phyloP scores from a whole-genome alignment of 2,113 vertebrate genomes.

The Clarias macrocephalus region DNA sequence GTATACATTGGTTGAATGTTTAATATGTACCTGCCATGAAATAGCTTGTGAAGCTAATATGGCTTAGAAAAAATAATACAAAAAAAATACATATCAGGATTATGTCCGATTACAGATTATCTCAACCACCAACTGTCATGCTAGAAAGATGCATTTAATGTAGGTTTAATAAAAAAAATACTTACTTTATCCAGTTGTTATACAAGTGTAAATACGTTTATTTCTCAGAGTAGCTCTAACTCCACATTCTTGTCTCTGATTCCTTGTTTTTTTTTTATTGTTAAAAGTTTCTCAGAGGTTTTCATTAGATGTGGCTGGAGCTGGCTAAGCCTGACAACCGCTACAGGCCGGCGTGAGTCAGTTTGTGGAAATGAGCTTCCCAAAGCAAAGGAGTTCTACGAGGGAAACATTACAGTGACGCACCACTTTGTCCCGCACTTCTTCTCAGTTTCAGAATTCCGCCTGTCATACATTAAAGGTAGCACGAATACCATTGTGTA shows the following conservation, averaged over 20 bases:
- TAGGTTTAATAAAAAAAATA: background rate
- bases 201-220: background rate
- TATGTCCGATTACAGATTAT: background rate
- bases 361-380: conserved; percentile 72
- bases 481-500: background rate
- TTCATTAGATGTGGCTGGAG: conserved; percentile 65
- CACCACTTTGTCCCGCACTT: conserved; percentile 69
- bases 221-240: background rate
- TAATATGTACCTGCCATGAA: no score
- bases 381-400: conserved; percentile 64
- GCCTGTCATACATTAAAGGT: conserved; percentile 73
- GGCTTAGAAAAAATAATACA: no score
- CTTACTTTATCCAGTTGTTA: background rate
- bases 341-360: conserved; percentile 54
- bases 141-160: background rate
- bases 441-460: conserved; percentile 67
- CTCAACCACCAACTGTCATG: background rate
- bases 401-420: conserved; percentile 73
- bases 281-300: conserved; percentile 72
- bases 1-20: no score
- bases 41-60: no score
- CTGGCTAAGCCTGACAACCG: conserved; percentile 69
- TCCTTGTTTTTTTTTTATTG: background rate
- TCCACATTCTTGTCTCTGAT: background rate
- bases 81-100: background rate